Evolutionary conservation across 2,113 vertebrate species (phyloP), one percentile per base, ranked within the genome.

Genomic region (Equus przewalskii): DNA sequence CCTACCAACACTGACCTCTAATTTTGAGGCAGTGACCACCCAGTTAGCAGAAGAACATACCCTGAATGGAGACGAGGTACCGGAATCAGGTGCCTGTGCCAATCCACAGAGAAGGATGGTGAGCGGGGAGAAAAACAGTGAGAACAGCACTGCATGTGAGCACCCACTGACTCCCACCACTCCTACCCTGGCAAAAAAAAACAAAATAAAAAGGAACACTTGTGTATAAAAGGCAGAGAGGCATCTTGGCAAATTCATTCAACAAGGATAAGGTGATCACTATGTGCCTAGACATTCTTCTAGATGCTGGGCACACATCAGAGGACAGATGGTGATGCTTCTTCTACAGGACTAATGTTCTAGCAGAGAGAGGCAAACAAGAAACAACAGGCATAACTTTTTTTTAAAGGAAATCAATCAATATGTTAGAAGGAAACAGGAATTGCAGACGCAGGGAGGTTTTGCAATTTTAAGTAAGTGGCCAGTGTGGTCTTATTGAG

Each of bases 1-100:
- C 65, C 94, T 89, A 76, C 72, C 65, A 95, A 85, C 15, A 46
- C 30, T 73, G 30, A 33, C 81, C 44, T 28, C 46, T 78, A 81
- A 82, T 79, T 78, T 88, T 72, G 67, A 96, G 69, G 62, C 72
- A 82, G 28, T 28, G 11, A 36, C 41, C 33, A 70, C 60, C 28
- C 54, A 86, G 30, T 84, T 69, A 85, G 44, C 7, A 26, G 51
- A 87, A 69, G 14, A 91, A 89, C 46, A 72, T n/a, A 80, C 9
- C 7, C n/a, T 58, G 5, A 67, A 80, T 85, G 54, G 73, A 78
- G 73, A 86, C 24, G 1, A 26, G 91, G 51, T 18, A 49, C 10
- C 76, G 49, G 56, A 33, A 49, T 82, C 54, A 28, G 67, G 22
- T 26, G 41, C 21, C 9, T 33, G 72, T 58, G 51, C 70, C 1